These are phyloP conservation scores for Echinometra lucunter DNA, from an alignment of 53 echinoderm and acorn worm genomes.

Conservation along the genomic window DNA sequence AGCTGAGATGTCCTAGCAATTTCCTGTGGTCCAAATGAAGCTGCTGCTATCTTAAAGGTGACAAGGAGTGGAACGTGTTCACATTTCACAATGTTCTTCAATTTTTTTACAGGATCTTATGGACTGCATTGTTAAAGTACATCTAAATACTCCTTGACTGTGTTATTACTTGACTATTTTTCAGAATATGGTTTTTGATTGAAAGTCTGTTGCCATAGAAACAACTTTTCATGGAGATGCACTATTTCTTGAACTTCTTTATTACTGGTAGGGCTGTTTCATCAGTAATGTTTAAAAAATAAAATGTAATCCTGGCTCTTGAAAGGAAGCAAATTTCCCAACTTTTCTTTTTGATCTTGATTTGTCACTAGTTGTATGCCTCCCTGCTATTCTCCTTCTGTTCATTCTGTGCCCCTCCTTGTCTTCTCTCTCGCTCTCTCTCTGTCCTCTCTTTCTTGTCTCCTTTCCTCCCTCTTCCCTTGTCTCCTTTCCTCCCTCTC, in stretches of 20 bases:
- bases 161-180: too few species aligned
- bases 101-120: too few species aligned
- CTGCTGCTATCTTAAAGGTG: neutral
- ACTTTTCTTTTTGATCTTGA: neutral
- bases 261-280: too few species aligned
- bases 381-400: neutral
- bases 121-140: too few species aligned
- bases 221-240: neutral
- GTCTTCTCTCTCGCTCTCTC: neutral
- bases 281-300: too few species aligned
- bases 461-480: neutral
- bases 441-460: neutral
- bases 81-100: neutral
- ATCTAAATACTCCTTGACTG: too few species aligned
- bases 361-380: neutral
- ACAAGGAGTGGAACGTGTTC: neutral
- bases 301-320: neutral
- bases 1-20: constrained; percentile 26
- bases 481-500: too few species aligned
- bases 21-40: neutral
- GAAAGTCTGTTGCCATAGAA: neutral
- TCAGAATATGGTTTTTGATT: too few species aligned
- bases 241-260: too few species aligned
- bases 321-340: neutral
- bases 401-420: neutral